phyloP scores from a whole-genome alignment of 2,888 invertebrate species.

The Apamea anceps region DNA sequence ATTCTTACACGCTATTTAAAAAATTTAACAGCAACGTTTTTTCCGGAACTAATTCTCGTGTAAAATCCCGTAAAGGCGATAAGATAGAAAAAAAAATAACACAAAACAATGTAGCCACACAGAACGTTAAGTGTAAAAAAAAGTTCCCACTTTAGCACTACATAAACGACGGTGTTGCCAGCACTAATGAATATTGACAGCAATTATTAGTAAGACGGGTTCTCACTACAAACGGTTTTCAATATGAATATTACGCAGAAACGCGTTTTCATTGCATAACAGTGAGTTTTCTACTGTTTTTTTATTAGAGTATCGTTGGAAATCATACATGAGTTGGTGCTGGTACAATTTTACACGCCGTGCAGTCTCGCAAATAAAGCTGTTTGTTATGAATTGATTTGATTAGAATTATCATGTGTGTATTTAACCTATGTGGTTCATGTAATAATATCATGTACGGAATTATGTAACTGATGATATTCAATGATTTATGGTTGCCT shows the following conservation, averaged over 20 bases:
- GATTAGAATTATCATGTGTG: conserved; percentile 3
- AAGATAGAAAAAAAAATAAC: conserved; percentile 52
- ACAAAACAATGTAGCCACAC: conserved; percentile 49
- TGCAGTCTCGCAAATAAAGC: conserved; percentile 33
- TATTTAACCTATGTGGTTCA: not conserved
- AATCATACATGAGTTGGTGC: conserved; percentile 38
- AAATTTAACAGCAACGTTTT: conserved; percentile 30
- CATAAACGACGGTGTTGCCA: conserved; percentile 65
- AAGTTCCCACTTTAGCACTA: conserved; percentile 51
- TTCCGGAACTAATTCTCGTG: conserved; percentile 39
- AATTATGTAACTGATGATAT: not conserved
- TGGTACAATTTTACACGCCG: conserved; percentile 61
- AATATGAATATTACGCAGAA: conserved; percentile 53
- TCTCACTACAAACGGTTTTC: conserved; percentile 51
- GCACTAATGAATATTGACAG: conserved; percentile 78
- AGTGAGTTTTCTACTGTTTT: conserved; percentile 43
- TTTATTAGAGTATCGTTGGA: conserved; percentile 37
- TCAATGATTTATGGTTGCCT: not conserved
- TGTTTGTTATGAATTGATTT: conserved; percentile 34
- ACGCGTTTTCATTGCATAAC: conserved; percentile 41
- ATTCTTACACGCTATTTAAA: conserved; percentile 28
- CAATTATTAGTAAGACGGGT: conserved; percentile 56
- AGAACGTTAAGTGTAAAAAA: conserved; percentile 50
- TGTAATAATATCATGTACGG: not conserved
- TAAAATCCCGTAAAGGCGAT: conserved; percentile 56